Conservation (phyloP, 2,113 vertebrate genomes). For the Astur gentilis region DNA sequence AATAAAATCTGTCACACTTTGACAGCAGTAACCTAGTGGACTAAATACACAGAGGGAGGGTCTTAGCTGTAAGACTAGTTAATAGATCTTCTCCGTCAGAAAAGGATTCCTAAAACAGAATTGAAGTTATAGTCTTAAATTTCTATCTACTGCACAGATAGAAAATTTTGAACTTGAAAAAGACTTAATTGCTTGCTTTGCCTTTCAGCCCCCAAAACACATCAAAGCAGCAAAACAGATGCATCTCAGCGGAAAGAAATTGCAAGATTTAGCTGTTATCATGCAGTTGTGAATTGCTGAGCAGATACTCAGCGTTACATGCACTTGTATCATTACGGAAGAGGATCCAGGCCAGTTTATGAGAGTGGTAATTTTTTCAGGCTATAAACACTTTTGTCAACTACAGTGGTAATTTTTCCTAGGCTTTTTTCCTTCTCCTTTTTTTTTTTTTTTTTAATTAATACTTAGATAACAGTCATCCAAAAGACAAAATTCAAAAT, state of each 20-base stretch:
- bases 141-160: background rate
- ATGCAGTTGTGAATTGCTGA: background rate
- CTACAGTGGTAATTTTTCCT: background rate
- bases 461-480: background rate
- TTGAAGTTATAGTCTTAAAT: rapidly evolving
- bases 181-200: background rate
- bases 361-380: background rate
- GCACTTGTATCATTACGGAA: background rate
- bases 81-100: background rate
- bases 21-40: background rate
- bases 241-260: background rate
- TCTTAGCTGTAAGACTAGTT: background rate
- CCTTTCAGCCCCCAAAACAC: background rate
- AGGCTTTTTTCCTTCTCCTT: background rate
- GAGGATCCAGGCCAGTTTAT: background rate
- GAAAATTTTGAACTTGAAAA: background rate
- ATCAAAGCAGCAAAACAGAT: background rate
- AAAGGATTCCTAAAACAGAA: background rate
- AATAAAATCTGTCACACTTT: background rate
- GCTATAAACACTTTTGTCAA: background rate
- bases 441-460: background rate
- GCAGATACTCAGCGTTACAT: background rate
- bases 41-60: background rate
- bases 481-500: background rate
- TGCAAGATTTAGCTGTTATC: background rate